Percentiles rank a stretch among this genome's conserved stretches.
phyloP scores from a whole-genome alignment of 1,140 invertebrate genomes.

The Sinonovacula constricta region DNA sequence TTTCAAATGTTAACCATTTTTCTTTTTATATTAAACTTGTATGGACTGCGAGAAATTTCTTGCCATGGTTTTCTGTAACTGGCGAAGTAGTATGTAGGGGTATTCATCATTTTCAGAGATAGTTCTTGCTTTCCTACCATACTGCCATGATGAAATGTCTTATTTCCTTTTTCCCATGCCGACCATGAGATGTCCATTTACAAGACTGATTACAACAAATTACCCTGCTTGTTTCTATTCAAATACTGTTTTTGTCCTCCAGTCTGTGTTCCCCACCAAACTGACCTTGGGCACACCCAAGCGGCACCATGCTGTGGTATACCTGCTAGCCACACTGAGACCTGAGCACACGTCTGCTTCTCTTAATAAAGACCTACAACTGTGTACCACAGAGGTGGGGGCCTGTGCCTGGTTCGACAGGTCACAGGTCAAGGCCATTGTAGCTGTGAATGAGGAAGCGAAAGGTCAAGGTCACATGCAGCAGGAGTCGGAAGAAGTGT shows the following conservation, averaged over 20 bases:
- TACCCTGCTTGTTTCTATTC: too few relatives aligned
- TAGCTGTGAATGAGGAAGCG: slow-evolving; percentile 21
- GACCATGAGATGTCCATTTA: too few relatives aligned
- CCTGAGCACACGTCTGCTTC: slow-evolving; percentile 2
- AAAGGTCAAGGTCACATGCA: neutral
- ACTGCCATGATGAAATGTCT: too few relatives aligned
- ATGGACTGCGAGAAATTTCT: too few relatives aligned
- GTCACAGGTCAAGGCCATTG: slow-evolving; percentile 39
- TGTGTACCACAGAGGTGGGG: slow-evolving; percentile 32
- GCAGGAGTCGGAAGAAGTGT: slow-evolving; percentile 2
- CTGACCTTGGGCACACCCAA: slow-evolving; percentile 64
- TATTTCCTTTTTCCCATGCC: too few relatives aligned
- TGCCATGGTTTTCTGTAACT: too few relatives aligned
- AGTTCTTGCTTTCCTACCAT: too few relatives aligned
- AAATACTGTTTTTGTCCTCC: neutral
- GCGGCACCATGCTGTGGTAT: slow-evolving; percentile 75
- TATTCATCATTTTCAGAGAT: too few relatives aligned
- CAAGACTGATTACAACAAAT: too few relatives aligned
- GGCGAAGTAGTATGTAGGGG: too few relatives aligned
- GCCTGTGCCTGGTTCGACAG: slow-evolving; percentile 48
- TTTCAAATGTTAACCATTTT: too few relatives aligned
- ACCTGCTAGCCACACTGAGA: slow-evolving; percentile 59
- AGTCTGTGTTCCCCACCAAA: slow-evolving; percentile 71
- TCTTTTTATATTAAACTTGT: too few relatives aligned
- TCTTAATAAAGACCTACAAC: slow-evolving; percentile 6